Evolutionary conservation across 2,113 vertebrate genomes (phyloP).

Genomic region (Solea senegalensis): DNA sequence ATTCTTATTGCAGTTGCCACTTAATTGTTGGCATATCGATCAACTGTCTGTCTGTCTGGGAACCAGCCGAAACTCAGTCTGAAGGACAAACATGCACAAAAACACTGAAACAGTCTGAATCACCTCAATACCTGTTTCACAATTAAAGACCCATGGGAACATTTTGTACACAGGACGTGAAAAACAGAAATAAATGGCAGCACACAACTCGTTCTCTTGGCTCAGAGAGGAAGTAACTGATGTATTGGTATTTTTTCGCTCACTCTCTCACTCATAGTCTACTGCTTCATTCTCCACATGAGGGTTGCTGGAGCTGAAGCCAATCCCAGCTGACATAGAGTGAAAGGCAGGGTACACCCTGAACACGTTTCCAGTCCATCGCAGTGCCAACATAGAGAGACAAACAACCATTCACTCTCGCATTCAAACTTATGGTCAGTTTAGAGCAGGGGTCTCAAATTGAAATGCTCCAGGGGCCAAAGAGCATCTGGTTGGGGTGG

Average conservation of each 20-base stretch:
- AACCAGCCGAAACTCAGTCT: slow-evolving; percentile 27
- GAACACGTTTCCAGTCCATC: no score
- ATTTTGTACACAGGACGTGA: not conserved
- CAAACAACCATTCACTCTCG: no score
- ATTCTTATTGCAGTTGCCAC: slow-evolving; percentile 1
- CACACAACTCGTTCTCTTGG: not conserved
- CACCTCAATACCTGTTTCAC: slow-evolving; percentile 34
- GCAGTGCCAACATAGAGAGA: no score
- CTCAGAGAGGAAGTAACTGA: slow-evolving; percentile 28
- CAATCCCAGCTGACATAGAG: no score
- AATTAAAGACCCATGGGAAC: slow-evolving; percentile 17
- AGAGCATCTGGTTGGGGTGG: no score
- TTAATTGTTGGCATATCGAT: slow-evolving; percentile 32
- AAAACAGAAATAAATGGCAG: slow-evolving; percentile 27
- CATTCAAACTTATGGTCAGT: no score
- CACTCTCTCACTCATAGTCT: not conserved
- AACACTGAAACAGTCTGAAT: slow-evolving; percentile 10
- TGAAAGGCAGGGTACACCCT: no score
- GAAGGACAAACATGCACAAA: slow-evolving; percentile 22
- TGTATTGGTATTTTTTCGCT: slow-evolving; percentile 10
- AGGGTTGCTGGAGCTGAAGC: no score
- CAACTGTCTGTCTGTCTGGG: slow-evolving; percentile 20
- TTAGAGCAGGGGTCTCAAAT: no score
- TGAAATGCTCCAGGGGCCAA: no score
- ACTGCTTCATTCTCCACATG: no score